Evolutionary conservation across 2,113 vertebrate species (phyloP), one percentile per base, ranked within the genome.

Genomic region (Crotalus viridis): DNA sequence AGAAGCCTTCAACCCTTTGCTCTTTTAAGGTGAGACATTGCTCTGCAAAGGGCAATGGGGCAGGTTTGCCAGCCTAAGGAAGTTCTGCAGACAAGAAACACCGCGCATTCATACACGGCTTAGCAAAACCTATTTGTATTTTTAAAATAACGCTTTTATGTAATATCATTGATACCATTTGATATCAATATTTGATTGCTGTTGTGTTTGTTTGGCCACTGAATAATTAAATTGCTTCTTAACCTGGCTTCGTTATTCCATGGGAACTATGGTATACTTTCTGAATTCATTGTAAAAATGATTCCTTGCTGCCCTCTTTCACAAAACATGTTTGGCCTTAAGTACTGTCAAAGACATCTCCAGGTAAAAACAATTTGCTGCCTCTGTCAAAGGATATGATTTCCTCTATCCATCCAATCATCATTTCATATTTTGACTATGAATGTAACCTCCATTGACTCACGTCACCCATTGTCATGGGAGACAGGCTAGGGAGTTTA

Each of bases 271-370:
- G 22, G 21, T 90, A 28, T 52, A 74, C 10, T 51, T 89, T 94
- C 91, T 57, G 28, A 87, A 87, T 90, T 92, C 56, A 91, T 3
- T 52, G 1, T 51, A 81, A 93, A 69, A 93, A 46, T 56, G 52
- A 19, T 8, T 10, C 5, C 17, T 51, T 33, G 10, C 10, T 85
- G 33, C 52, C 22, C 43, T 48, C 15, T 85, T 91, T 43, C 33
- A 86, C 52, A 24, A 91, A 17, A 2, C 4, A 3, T 26, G 2
- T 85, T 46, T 12, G 85, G 88, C 26, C 86, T 3, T 87, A 59
- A 86, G 52, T 86, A 59, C 55, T 59, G 24, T 51, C 43, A 51
- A 43, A 39, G n/a, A 7, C 69, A 74, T 74, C 5, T 17, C 69
- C n/a, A 33, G 64, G 5, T 17, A 5, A 33, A 74, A 33, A 17